Conservation (phyloP, 2,888 invertebrate genomes). For the Spilosoma lubricipeda region DNA sequence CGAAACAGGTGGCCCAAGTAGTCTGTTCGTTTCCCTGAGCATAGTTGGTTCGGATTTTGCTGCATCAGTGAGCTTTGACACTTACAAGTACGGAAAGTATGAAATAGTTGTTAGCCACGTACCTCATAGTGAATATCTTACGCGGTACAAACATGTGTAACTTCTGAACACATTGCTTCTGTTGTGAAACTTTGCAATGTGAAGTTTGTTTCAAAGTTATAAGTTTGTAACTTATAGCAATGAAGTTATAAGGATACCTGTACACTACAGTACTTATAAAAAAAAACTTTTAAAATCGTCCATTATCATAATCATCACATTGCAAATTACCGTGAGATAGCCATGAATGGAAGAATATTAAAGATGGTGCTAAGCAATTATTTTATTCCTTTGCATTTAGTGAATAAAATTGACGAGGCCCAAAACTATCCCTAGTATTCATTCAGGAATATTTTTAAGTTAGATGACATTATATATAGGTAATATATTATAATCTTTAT, state of each 20-base stretch:
- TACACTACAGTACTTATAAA: constrained; percentile 25
- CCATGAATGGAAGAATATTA: background rate
- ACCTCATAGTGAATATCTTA: constrained; percentile 25
- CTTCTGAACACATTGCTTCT: constrained; percentile 44
- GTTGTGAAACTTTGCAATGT: constrained; percentile 40
- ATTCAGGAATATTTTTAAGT: constrained; percentile 44
- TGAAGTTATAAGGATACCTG: background rate
- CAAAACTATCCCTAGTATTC: too few relatives aligned
- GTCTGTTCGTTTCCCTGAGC: background rate
- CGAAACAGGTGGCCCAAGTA: too few relatives aligned
- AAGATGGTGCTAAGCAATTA: background rate
- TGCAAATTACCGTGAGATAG: background rate
- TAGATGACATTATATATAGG: constrained; percentile 47
- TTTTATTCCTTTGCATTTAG: background rate
- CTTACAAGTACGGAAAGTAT: constrained; percentile 62
- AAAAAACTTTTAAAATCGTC: background rate
- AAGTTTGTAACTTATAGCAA: constrained; percentile 9
- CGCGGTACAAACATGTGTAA: constrained; percentile 39
- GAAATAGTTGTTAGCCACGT: constrained; percentile 57
- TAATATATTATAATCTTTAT: constrained; percentile 37
- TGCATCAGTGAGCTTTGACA: constrained; percentile 31
- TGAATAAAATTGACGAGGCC: background rate
- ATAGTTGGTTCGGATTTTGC: background rate
- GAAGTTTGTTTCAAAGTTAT: constrained; percentile 38
- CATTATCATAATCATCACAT: background rate